Conservation (phyloP, 2,113 vertebrate genomes). For the Aepyceros melampus region DNA sequence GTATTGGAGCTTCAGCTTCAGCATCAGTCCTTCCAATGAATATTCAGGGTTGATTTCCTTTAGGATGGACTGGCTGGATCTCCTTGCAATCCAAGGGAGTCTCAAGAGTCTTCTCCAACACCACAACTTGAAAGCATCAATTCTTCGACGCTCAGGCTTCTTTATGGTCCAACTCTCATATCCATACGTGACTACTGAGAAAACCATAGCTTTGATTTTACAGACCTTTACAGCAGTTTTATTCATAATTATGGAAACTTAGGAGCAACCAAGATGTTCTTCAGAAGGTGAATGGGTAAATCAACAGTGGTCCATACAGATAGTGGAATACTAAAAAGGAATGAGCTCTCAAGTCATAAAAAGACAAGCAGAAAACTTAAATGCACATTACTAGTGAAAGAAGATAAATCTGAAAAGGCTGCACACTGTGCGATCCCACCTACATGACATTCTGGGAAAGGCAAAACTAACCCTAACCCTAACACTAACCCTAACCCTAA, state of each 20-base stretch:
- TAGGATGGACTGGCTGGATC: background rate
- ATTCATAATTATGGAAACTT: background rate
- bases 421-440: fast-evolving
- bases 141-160: fast-evolving
- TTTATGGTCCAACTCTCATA: background rate
- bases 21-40: background rate
- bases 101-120: background rate
- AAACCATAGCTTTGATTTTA: background rate
- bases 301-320: background rate
- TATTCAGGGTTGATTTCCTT: background rate
- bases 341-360: fast-evolving
- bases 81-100: background rate
- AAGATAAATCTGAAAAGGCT: background rate
- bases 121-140: fast-evolving
- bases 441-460: background rate
- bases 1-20: background rate
- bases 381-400: too few relatives aligned
- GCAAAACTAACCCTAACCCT: too few relatives aligned
- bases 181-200: background rate
- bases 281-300: too few relatives aligned
- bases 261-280: background rate
- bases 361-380: background rate
- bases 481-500: too few relatives aligned
- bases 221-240: background rate
- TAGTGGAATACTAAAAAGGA: background rate